phyloP scores from a whole-genome alignment of 2,797 vertebrate species.

The Mycteria americana region DNA sequence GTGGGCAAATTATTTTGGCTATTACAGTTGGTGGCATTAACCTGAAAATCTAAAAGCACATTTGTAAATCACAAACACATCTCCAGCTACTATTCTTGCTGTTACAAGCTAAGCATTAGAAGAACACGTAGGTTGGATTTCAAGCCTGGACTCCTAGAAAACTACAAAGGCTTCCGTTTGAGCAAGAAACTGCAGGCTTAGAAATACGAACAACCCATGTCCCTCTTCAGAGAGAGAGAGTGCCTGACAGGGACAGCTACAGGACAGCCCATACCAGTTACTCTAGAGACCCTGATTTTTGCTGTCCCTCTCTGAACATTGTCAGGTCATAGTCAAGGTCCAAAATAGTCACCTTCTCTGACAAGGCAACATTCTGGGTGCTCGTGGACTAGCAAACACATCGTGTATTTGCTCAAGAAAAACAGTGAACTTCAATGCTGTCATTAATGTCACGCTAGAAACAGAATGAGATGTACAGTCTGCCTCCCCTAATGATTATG shows the following conservation, averaged over 20 bases:
- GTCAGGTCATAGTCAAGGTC: background rate
- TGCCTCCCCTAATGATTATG: background rate
- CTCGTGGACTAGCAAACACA: background rate
- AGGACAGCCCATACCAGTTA: background rate
- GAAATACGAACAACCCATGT: background rate
- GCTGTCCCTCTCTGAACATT: background rate
- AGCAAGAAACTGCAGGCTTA: background rate
- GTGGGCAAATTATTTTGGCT: background rate
- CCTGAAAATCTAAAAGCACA: background rate
- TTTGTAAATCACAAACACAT: background rate
- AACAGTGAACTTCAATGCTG: background rate
- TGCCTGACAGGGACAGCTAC: background rate
- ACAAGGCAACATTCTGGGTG: fast-evolving
- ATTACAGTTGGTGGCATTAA: background rate
- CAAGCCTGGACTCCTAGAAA: background rate
- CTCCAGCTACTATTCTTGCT: background rate
- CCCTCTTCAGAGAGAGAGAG: background rate
- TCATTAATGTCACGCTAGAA: background rate
- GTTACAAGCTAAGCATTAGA: background rate
- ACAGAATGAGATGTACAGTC: background rate
- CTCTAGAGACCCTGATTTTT: background rate
- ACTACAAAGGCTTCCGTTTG: background rate
- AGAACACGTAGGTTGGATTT: background rate
- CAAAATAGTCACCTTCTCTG: background rate
- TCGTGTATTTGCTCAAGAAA: background rate